Evolutionary conservation across 1,140 invertebrate genomes (phyloP).

Genomic region (Lordiphosa collinella): DNA sequence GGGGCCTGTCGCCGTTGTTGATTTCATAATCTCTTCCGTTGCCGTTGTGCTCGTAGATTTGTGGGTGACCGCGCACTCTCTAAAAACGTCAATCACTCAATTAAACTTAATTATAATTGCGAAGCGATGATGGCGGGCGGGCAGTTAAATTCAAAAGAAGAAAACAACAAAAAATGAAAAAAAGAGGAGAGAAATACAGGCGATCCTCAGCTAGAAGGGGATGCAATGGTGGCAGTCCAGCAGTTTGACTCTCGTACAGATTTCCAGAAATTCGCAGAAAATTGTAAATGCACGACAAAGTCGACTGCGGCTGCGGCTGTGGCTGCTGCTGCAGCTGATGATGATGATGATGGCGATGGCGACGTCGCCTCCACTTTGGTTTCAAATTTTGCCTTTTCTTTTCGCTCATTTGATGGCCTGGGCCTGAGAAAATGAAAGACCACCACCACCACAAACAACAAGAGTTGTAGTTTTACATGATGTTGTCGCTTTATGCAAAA

Average conservation of each 20-base stretch:
- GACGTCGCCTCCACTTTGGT: conserved; percentile 58
- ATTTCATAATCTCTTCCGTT: conserved; percentile 71
- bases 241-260: conserved; percentile 53
- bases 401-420: conserved; percentile 44
- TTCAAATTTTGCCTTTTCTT: conserved; percentile 41
- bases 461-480: conserved; percentile 38
- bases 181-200: conserved; percentile 14
- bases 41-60: conserved; percentile 55
- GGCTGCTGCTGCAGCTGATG: conserved; percentile 18
- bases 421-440: conserved; percentile 64
- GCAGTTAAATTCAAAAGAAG: conserved; percentile 35
- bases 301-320: too few species aligned
- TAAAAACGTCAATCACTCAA: conserved; percentile 78
- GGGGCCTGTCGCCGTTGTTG: conserved; percentile 30
- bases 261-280: conserved; percentile 76
- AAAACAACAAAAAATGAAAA: conserved; percentile 10
- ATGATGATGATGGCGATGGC: conserved; percentile 39
- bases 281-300: conserved; percentile 71
- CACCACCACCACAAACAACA: conserved; percentile 21
- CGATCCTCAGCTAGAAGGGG: conserved; percentile 1
- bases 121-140: conserved; percentile 74
- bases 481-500: conserved; percentile 72
- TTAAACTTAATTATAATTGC: conserved; percentile 78
- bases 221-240: conserved; percentile 6
- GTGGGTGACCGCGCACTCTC: conserved; percentile 75